Base-by-base conservation (phyloP, 2,888 invertebrate genomes). In the Hypercompe scribonia region DNA sequence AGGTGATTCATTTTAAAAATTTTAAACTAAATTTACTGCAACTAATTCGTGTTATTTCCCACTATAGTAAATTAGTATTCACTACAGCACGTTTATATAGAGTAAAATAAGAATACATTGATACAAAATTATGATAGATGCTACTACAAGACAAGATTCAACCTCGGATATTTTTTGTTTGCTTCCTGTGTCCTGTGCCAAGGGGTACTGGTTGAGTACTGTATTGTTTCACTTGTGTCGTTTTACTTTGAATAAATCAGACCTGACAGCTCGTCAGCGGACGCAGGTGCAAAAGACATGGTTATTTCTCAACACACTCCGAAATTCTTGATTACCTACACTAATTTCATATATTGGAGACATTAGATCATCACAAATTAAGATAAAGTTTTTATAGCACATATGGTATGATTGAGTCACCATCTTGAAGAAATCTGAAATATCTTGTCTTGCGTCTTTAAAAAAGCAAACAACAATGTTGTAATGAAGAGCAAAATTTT, bases 221-320 rank as follows among this genome's bases (percentile, higher is more conserved):
- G 89, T 89, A 90, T 92, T 92, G 91, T 91, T 89, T 92, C 86
- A 89, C 87, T 86, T 86, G 88, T 82, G 84, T 85, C 82, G 86
- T 88, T 88, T 87, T 83, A 84, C 85, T 85, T 86, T 83, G 79
- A 87, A 93, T 94, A 94, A 94, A 94, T 95, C 95, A 93, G 92
- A 86, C 88, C 87, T 88, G 89, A 89, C 89, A 89, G 86, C 76
- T 83, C 78, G 78, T 88, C 89, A 87, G 88, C 94, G 94, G 94
- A 94, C 90, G 92, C 94, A 94, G 94, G 91, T 94, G 94, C 81
- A 82, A 74, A 68, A 71, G 77, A 79, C 77, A 82, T 82, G 85
- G 79, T 80, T 82, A 84, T 77, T 81, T 81, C 76, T 81, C 85
- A 79, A 78, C 75, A 83, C 79, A 72, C 74, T 76, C 75, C 78